phyloP scores from a whole-genome alignment of 2,888 invertebrate species.

The Eristalis pertinax region DNA sequence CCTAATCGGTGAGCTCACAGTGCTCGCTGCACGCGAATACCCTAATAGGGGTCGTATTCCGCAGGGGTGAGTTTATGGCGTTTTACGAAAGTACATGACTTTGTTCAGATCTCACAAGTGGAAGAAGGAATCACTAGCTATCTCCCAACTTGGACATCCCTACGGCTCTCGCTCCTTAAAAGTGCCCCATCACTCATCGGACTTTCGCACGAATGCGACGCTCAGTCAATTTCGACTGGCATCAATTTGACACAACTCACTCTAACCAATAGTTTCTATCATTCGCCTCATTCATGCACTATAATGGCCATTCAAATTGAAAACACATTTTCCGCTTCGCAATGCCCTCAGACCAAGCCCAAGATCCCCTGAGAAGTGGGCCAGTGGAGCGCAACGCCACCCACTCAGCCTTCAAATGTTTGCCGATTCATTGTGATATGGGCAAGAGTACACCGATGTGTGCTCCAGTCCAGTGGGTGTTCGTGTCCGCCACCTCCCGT shows the following conservation, averaged over 20 bases:
- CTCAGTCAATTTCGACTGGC: neutral
- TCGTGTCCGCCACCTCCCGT: neutral
- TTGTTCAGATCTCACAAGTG: too few species aligned
- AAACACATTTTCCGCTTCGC: neutral
- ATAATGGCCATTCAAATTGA: neutral
- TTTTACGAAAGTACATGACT: too few species aligned
- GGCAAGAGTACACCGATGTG: neutral
- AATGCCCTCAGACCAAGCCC: too few species aligned
- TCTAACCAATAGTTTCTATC: too few species aligned
- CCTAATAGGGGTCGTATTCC: too few species aligned
- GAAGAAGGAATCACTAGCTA: too few species aligned
- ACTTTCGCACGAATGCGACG: neutral
- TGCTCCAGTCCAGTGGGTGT: neutral
- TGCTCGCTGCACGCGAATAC: too few species aligned
- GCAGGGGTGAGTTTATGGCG: too few species aligned
- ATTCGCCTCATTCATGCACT: neutral
- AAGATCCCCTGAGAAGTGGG: neutral
- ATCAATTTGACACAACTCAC: neutral
- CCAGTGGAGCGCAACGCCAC: neutral
- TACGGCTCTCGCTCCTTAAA: too few species aligned
- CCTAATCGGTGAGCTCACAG: too few species aligned
- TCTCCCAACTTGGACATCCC: too few species aligned
- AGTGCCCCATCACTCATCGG: too few species aligned
- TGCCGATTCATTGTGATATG: neutral
- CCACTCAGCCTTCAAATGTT: neutral